A percentile compares a stretch with the other conserved stretches of the same genome.
phyloP scores from a whole-genome alignment of 2,888 invertebrate genomes.

The Ophion ventricosus region DNA sequence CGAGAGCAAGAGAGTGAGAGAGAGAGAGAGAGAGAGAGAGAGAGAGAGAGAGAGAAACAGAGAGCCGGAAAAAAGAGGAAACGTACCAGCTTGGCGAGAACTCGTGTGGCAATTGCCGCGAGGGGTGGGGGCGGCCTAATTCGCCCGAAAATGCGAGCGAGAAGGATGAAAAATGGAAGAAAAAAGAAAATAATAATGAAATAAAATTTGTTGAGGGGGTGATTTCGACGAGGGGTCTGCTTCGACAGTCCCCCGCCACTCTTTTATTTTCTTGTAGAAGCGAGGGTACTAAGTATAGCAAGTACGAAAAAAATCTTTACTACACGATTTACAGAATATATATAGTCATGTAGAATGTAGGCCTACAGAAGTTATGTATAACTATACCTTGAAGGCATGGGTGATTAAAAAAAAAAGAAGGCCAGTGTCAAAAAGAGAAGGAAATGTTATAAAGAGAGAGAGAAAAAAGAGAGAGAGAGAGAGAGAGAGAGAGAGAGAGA shows the following conservation, averaged over 20 bases:
- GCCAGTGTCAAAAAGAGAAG: slow-evolving; percentile 52
- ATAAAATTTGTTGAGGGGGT: slow-evolving; percentile 47
- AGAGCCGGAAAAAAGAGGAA: slow-evolving; percentile 18
- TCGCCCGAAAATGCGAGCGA: slow-evolving; percentile 39
- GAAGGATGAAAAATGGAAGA: slow-evolving; percentile 45
- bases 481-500: too few relatives aligned
- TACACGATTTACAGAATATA: slow-evolving; percentile 37
- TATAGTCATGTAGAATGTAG: background rate
- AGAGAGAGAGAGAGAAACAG: background rate
- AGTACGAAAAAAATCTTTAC: slow-evolving; percentile 71
- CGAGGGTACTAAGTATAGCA: slow-evolving; percentile 63
- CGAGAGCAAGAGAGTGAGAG: slow-evolving; percentile 3
- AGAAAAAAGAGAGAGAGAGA: too few relatives aligned
- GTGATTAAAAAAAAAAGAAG: slow-evolving; percentile 52
- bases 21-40: background rate
- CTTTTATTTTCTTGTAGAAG: slow-evolving; percentile 45
- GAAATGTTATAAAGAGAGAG: slow-evolving; percentile 54
- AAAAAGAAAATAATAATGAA: slow-evolving; percentile 12
- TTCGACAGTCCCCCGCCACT: slow-evolving; percentile 1
- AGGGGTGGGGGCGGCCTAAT: slow-evolving; percentile 59
- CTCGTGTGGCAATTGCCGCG: slow-evolving; percentile 39
- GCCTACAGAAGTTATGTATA: background rate
- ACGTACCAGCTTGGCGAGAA: slow-evolving; percentile 48
- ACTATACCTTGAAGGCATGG: slow-evolving; percentile 25
- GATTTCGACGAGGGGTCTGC: slow-evolving; percentile 42